Conservation (phyloP, 1,140 invertebrate species). For the Melitaea cinxia region DNA sequence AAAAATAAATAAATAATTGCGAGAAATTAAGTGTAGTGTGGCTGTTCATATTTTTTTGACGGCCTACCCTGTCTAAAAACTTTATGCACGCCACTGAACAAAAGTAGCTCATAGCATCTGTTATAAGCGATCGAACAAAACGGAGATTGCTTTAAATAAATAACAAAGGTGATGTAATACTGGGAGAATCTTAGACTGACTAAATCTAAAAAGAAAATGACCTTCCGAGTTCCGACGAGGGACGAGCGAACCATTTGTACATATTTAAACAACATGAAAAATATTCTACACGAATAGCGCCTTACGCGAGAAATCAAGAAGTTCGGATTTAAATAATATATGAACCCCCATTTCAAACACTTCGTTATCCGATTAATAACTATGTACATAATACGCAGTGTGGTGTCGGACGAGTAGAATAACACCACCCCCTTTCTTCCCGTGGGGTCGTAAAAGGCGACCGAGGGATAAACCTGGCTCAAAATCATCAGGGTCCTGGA, state of each 20-base stretch:
- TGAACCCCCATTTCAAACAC: constrained; percentile 36
- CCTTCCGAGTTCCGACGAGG: constrained; percentile 35
- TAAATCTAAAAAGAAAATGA: constrained; percentile 34
- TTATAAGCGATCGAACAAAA: not conserved
- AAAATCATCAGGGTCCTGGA: no score
- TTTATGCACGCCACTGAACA: no score
- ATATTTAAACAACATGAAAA: constrained; percentile 55
- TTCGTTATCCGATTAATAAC: constrained; percentile 39
- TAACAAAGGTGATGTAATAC: constrained; percentile 11
- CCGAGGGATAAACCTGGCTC: no score
- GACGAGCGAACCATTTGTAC: constrained; percentile 43
- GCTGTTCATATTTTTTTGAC: no score
- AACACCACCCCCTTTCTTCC: no score
- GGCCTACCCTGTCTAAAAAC: no score
- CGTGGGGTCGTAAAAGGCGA: no score
- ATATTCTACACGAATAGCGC: constrained; percentile 38
- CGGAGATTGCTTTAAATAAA: constrained; percentile 6
- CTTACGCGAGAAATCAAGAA: constrained; percentile 49
- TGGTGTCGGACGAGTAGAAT: no score
- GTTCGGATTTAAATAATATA: constrained; percentile 46
- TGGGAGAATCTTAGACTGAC: constrained; percentile 20
- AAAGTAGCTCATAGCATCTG: no score
- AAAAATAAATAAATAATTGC: no score
- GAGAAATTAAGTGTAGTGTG: no score
- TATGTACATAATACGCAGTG: constrained; percentile 23